Conservation (phyloP, 1,140 invertebrate genomes). For the Tetramorium simillimum region DNA sequence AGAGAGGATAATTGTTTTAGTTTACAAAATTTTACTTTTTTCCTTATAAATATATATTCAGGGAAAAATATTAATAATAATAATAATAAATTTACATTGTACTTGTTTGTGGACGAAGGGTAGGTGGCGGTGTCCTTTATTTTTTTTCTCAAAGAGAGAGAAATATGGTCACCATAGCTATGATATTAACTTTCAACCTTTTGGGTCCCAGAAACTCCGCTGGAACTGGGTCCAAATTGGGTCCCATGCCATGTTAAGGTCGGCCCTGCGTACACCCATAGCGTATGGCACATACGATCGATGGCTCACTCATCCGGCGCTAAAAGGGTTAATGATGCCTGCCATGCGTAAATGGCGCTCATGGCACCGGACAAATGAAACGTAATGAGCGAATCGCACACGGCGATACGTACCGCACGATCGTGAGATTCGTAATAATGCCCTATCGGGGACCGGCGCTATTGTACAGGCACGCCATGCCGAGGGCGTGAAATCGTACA, state of each 20-base stretch:
- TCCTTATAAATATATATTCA: too few species aligned
- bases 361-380: conserved; percentile 71
- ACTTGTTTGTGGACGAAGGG: too few species aligned
- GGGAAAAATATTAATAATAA: too few species aligned
- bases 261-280: conserved; percentile 14
- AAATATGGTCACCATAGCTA: too few species aligned
- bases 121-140: too few species aligned
- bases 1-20: too few species aligned
- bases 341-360: conserved; percentile 72
- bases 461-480: conserved; percentile 34
- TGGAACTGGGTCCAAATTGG: not conserved
- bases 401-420: conserved; percentile 58
- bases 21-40: too few species aligned
- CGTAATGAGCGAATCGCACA: conserved; percentile 71
- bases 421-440: conserved; percentile 73
- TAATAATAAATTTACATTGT: too few species aligned
- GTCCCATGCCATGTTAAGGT: not conserved
- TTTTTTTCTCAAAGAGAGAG: too few species aligned
- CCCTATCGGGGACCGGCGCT: conserved; percentile 20
- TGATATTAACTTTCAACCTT: not conserved
- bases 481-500: conserved; percentile 69
- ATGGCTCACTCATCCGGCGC: conserved; percentile 68
- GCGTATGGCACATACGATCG: conserved; percentile 65
- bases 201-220: not conserved
- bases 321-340: conserved; percentile 76